Evolutionary conservation across 2,888 invertebrate species (phyloP).

Genomic region (Scelioninae gen. 2): DNA sequence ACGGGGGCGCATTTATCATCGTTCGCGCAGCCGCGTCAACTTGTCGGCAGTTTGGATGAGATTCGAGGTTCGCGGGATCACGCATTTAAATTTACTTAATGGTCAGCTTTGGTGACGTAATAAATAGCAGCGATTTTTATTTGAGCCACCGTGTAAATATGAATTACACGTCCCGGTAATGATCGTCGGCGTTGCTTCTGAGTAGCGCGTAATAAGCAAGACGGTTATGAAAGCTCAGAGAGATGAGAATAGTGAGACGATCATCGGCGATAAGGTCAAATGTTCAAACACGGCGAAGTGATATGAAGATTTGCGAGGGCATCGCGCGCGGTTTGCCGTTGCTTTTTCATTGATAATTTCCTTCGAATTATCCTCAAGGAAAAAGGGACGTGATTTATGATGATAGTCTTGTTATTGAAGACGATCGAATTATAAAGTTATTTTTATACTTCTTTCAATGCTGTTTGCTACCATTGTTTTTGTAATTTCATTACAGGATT

Average conservation of each 20-base stretch:
- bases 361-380: conserved; percentile 36
- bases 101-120: conserved; percentile 40
- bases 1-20: conserved; percentile 20
- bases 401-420: conserved; percentile 25
- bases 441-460: conserved; percentile 44
- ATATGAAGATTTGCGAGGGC: conserved; percentile 56
- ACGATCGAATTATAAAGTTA: conserved; percentile 19
- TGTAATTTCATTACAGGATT: no score
- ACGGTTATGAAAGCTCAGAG: conserved; percentile 67
- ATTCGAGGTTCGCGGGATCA: conserved; percentile 22
- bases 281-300: conserved; percentile 57
- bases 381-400: conserved; percentile 33
- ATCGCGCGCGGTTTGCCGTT: conserved; percentile 22
- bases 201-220: conserved; percentile 64
- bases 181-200: conserved; percentile 61
- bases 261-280: conserved; percentile 66
- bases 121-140: conserved; percentile 29
- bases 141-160: conserved; percentile 36
- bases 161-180: conserved; percentile 64
- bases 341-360: conserved; percentile 46
- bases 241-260: conserved; percentile 57
- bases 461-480: conserved; percentile 12
- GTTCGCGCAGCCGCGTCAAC: conserved; percentile 17
- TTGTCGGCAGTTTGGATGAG: conserved; percentile 19
- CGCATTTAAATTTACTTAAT: conserved; percentile 10